Conservation (phyloP, 2,113 vertebrate species). For the Opisthocomus hoazin region DNA sequence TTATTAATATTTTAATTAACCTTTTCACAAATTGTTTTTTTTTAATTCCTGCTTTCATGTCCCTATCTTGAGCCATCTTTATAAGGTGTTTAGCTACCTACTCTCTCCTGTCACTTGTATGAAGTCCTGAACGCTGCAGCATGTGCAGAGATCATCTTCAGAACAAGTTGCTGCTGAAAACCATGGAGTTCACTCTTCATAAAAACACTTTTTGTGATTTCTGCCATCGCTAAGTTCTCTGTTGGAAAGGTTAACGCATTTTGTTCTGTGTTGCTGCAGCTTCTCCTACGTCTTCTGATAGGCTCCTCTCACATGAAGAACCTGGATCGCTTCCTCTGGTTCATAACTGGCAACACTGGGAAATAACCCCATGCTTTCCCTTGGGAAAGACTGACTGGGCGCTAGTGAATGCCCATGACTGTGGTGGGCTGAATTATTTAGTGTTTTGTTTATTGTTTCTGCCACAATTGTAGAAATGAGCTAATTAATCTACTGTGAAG, state of each 20-base stretch:
- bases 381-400: background rate
- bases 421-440: background rate
- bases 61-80: background rate
- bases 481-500: background rate
- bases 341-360: background rate
- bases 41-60: background rate
- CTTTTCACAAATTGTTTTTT: background rate
- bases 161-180: background rate
- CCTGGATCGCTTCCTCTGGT: fast-evolving
- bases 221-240: background rate
- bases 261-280: background rate
- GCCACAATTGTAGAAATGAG: background rate
- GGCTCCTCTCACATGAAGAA: background rate
- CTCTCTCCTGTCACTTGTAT: background rate
- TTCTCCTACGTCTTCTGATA: background rate
- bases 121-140: background rate
- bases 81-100: background rate
- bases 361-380: background rate
- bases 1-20: conserved; percentile 46
- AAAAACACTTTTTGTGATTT: background rate
- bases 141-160: background rate
- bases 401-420: background rate
- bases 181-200: background rate
- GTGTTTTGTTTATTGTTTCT: background rate
- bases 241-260: background rate